Evolutionary conservation across 2,797 vertebrate genomes (phyloP), one percentile per base, ranked within the genome.

Genomic region (Neopelma chrysocephalum): DNA sequence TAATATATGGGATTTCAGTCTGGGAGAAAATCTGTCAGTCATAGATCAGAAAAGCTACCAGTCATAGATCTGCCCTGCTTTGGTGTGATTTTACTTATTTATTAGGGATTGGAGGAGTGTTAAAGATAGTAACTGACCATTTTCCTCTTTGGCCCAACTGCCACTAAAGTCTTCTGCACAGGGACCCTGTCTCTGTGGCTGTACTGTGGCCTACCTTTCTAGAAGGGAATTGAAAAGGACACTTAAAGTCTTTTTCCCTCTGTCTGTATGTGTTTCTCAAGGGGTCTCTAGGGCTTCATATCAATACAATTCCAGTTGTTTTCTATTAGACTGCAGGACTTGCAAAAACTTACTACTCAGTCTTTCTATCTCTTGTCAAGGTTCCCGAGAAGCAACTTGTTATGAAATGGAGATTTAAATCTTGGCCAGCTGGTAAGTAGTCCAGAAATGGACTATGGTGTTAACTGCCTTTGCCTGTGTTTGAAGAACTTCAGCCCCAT

Each of bases 381-480:
- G 98, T 99, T 45, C 98, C 98, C 16, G 99, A 99, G 95, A 98
- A 99, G 97, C 98, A 98, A 70, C 99, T 99, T 94, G 96, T 98
- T 13, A 99, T 99, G 99, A 99, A 99, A 94, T 99, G 99, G 99
- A 98, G 99, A 97, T 99, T 99, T 98, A 99, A 99, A 96, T 98
- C 99, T 88, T 99, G 99, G 99, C 99, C 99, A 89, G 98, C 98
- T 85, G 99, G 99, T 99, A 98, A 82, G 98, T 95, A 89, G 50
- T 79, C 69, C n/a, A 83, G 31, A 91, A 92, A 27, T 15, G 15
- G 56, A 36, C 22, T 64, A 1, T 42, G 25, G 12, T 57, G 27
- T 78, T 90, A 48, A 42, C 47, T 77, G 36, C 34, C 34, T 5
- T 82, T 82, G 60, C 42, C 29, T 54, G 10, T 64, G 27, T 77